Evolutionary conservation across 2,113 vertebrate species (phyloP).

Genomic region (Tachuris rubrigastra): DNA sequence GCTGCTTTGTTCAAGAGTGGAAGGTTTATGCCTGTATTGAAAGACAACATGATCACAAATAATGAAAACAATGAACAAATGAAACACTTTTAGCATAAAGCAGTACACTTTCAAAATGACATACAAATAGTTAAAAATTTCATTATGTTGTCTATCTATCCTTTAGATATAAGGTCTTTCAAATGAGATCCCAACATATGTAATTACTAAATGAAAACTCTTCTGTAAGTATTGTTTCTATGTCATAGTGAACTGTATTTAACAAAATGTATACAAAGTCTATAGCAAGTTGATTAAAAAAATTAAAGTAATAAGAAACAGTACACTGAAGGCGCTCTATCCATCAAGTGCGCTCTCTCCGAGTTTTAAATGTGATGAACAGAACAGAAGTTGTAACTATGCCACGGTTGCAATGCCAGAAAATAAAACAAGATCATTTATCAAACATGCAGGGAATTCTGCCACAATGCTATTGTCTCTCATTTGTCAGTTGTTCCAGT

Average conservation of each 20-base stretch:
- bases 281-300: conserved; percentile 81
- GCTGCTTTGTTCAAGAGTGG: conserved; percentile 93
- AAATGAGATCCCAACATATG: conserved; percentile 71
- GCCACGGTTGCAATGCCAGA: conserved; percentile 76
- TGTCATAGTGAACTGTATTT: conserved; percentile 76
- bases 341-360: conserved; percentile 77
- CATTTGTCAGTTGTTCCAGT: conserved; percentile 75
- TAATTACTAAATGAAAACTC: conserved; percentile 79
- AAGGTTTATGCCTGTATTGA: conserved; percentile 93
- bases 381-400: conserved; percentile 77
- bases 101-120: conserved; percentile 85
- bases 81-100: conserved; percentile 83
- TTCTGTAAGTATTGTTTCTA: conserved; percentile 66
- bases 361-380: conserved; percentile 73
- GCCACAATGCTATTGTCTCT: conserved; percentile 76
- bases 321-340: conserved; percentile 90
- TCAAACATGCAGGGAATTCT: conserved; percentile 82
- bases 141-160: conserved; percentile 69
- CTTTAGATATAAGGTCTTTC: conserved; percentile 78
- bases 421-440: conserved; percentile 76
- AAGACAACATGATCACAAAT: conserved; percentile 94
- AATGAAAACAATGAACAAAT: conserved; percentile 86
- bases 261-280: conserved; percentile 84
- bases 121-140: conserved; percentile 83
- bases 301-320: conserved; percentile 82